A percentile compares a stretch with the other conserved stretches of the same genome.
These are phyloP conservation scores for Ypsolopha sequella DNA, from an alignment of 2,888 invertebrate species.

Conservation along the genomic window DNA sequence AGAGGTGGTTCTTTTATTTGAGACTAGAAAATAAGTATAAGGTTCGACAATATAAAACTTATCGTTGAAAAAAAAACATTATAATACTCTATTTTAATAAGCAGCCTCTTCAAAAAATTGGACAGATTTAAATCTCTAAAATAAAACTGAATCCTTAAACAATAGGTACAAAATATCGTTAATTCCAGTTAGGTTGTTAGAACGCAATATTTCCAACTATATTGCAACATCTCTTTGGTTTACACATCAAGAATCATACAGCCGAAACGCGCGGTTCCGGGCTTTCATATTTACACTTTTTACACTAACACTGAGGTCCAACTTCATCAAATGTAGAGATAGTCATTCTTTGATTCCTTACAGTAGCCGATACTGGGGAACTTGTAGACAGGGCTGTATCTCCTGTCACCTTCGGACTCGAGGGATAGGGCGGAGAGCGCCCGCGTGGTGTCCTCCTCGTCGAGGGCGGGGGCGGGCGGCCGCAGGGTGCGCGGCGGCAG, in stretches of 20 bases:
- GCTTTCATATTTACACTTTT: slow-evolving; percentile 21
- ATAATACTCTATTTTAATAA: too few relatives aligned
- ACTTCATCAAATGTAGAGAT: slow-evolving; percentile 50
- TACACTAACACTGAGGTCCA: slow-evolving; percentile 22
- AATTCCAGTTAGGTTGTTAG: background rate
- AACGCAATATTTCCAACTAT: background rate
- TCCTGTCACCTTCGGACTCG: slow-evolving; percentile 47
- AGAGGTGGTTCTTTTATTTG: too few relatives aligned
- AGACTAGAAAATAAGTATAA: too few relatives aligned
- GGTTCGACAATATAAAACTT: too few relatives aligned
- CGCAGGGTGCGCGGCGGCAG: slow-evolving; percentile 71
- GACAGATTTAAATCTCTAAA: background rate
- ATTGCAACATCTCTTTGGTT: slow-evolving; percentile 55
- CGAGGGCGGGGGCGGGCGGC: slow-evolving; percentile 33
- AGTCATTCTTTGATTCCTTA: slow-evolving; percentile 58
- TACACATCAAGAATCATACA: slow-evolving; percentile 22
- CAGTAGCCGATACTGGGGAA: slow-evolving; percentile 62
- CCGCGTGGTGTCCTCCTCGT: slow-evolving; percentile 46
- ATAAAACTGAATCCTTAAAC: background rate
- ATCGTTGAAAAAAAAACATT: too few relatives aligned
- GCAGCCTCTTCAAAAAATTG: too few relatives aligned
- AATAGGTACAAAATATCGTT: background rate
- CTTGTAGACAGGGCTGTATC: slow-evolving; percentile 62
- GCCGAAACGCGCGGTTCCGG: slow-evolving; percentile 13
- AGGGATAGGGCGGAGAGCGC: slow-evolving; percentile 57